Conservation (phyloP, 2,113 vertebrate species). For the Carettochelys insculpta region DNA sequence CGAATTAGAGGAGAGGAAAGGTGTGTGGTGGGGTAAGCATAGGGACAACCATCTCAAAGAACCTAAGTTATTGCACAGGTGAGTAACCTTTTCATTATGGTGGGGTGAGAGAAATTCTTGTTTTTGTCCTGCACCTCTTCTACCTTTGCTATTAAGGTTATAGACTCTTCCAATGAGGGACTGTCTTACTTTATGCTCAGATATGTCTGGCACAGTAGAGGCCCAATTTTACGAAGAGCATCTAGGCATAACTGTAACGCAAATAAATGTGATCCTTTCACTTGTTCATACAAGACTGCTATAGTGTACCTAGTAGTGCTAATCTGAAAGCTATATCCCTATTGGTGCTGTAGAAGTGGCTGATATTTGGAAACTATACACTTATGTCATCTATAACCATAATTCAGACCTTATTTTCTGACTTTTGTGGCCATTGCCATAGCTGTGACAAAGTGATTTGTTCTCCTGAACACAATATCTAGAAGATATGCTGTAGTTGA, state of each 20-base stretch:
- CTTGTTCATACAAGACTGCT: background rate
- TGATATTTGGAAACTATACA: background rate
- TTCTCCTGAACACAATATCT: background rate
- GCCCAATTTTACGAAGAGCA: background rate
- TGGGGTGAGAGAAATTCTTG: background rate
- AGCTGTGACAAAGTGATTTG: background rate
- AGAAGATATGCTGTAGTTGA: background rate
- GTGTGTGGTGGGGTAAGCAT: too few relatives aligned
- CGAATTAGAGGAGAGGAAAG: too few relatives aligned
- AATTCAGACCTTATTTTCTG: background rate
- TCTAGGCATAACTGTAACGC: background rate
- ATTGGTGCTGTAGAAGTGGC: background rate
- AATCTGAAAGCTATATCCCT: background rate
- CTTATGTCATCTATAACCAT: background rate
- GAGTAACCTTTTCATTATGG: too few relatives aligned
- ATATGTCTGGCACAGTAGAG: background rate
- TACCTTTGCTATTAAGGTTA: background rate
- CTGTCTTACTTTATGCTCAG: background rate
- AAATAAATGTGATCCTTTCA: background rate
- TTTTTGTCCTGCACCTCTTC: background rate
- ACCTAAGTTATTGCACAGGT: too few relatives aligned
- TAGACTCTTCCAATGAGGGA: background rate
- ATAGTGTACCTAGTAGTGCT: background rate
- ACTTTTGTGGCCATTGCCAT: background rate
- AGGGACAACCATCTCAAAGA: too few relatives aligned